Evolutionary conservation across 2,113 vertebrate genomes (phyloP).

Genomic region (Eira barbara): DNA sequence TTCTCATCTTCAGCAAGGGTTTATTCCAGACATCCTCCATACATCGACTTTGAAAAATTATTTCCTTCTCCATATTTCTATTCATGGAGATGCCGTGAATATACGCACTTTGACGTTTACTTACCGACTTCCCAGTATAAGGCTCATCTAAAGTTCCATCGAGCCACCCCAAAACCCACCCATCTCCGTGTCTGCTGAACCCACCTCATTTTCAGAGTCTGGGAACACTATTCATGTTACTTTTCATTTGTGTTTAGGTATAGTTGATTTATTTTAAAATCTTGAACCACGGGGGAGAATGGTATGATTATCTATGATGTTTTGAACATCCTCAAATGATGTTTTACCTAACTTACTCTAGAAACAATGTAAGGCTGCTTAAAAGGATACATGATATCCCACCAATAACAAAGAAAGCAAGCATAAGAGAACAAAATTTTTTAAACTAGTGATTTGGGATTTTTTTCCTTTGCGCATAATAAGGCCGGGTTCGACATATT

Average conservation of each 20-base stretch:
- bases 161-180: background rate
- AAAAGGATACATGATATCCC: background rate
- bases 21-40: background rate
- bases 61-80: background rate
- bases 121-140: background rate
- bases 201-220: background rate
- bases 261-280: background rate
- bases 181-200: background rate
- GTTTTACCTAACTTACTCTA: background rate
- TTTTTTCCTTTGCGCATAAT: background rate
- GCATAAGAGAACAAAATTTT: background rate
- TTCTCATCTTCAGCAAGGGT: background rate
- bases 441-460: background rate
- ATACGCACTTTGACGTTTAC: background rate
- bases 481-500: background rate
- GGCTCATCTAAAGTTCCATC: background rate
- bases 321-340: background rate
- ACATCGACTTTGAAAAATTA: background rate
- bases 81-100: background rate
- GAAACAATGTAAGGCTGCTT: background rate
- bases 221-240: background rate
- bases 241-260: background rate
- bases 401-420: background rate
- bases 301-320: background rate
- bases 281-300: background rate